These are phyloP conservation scores for Patella vulgata DNA, from an alignment of 1,140 invertebrate genomes.

Conservation along the genomic window DNA sequence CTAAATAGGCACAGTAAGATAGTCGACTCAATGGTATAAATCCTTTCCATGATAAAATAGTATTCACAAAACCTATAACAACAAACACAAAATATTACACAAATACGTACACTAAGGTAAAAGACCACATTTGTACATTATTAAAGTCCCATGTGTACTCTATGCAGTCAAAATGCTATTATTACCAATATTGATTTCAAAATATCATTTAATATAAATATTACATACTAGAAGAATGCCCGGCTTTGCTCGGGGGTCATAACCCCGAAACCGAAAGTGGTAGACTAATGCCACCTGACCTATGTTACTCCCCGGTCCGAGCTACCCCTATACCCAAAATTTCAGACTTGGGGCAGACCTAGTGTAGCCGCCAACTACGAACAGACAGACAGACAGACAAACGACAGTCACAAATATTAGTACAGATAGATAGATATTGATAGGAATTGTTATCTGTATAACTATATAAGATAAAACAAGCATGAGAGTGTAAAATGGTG, in stretches of 20 bases:
- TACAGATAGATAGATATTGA: too few relatives aligned
- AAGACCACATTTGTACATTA: neutral
- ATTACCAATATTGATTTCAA: neutral
- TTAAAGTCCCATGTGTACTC: neutral
- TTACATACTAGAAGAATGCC: too few relatives aligned
- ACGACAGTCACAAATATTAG: too few relatives aligned
- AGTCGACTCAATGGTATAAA: constrained; percentile 85
- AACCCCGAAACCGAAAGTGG: too few relatives aligned
- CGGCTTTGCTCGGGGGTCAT: too few relatives aligned
- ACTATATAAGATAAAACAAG: neutral
- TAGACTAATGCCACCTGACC: too few relatives aligned
- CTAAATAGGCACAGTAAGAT: constrained; percentile 89
- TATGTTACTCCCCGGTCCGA: too few relatives aligned
- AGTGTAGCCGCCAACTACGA: too few relatives aligned
- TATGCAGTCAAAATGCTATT: neutral
- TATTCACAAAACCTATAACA: constrained; percentile 73
- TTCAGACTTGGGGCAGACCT: too few relatives aligned
- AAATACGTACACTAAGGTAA: neutral
- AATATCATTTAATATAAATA: neutral
- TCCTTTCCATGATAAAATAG: constrained; percentile 79
- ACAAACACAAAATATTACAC: neutral
- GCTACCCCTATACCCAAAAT: too few relatives aligned
- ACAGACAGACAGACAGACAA: too few relatives aligned
- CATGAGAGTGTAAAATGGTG: neutral
- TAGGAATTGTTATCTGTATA: neutral